Evolutionary conservation across 2,888 invertebrate genomes (phyloP).

Genomic region (Chrysotoxum bicinctum): DNA sequence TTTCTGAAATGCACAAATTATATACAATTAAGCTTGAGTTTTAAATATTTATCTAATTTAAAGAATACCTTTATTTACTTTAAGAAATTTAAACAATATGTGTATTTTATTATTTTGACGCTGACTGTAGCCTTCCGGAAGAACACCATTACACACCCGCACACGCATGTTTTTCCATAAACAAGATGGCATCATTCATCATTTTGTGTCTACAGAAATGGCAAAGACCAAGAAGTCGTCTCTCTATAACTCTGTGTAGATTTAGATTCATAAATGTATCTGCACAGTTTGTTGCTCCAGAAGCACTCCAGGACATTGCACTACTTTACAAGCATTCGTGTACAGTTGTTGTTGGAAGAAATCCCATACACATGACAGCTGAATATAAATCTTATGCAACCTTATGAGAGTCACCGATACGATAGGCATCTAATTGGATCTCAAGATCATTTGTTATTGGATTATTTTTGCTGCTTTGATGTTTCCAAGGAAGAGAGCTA

Average conservation of each 20-base stretch:
- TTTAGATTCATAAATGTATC: slow-evolving; percentile 3
- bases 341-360: background rate
- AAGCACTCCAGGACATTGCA: slow-evolving; percentile 67
- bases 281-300: slow-evolving; percentile 42
- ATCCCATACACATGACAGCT: slow-evolving; percentile 57
- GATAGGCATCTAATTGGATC: slow-evolving; percentile 72
- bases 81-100: no score
- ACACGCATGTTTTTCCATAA: slow-evolving; percentile 42
- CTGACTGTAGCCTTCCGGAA: slow-evolving; percentile 21
- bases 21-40: no score
- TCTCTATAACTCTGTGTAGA: background rate
- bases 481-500: slow-evolving; percentile 16
- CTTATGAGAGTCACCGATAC: slow-evolving; percentile 58
- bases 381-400: slow-evolving; percentile 61
- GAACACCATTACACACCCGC: slow-evolving; percentile 4
- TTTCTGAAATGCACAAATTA: no score
- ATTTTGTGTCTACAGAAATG: slow-evolving; percentile 19
- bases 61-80: no score
- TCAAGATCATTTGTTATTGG: slow-evolving; percentile 70
- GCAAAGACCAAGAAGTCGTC: slow-evolving; percentile 17
- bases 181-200: slow-evolving; percentile 56
- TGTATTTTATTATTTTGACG: background rate
- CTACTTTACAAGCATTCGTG: slow-evolving; percentile 49
- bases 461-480: slow-evolving; percentile 66
- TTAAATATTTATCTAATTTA: no score